phyloP scores from a whole-genome alignment of 2,888 invertebrate species.

The Diabrotica balteata region DNA sequence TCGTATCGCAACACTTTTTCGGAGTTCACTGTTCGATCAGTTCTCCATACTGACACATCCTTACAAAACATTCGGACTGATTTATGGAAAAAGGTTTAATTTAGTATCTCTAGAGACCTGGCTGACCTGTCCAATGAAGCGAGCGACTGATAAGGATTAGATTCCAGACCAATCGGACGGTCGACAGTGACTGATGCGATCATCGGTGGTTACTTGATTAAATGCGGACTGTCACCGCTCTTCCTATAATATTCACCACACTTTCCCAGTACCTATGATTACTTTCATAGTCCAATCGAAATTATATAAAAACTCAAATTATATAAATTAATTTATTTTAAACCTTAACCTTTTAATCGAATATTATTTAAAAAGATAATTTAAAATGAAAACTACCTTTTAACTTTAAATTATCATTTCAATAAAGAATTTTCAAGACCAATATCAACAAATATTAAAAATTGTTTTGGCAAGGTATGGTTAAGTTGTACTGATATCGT shows the following conservation, averaged over 20 bases:
- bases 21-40: conserved; percentile 7
- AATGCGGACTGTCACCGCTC: conserved; percentile 54
- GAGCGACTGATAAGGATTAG: conserved; percentile 58
- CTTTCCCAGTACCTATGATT: not conserved
- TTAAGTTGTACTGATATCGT: too few relatives aligned
- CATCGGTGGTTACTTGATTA: conserved; percentile 58
- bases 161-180: conserved; percentile 52
- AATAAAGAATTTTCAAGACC: too few relatives aligned
- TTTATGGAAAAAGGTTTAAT: conserved; percentile 56
- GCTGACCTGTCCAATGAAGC: conserved; percentile 59
- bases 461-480: too few relatives aligned
- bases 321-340: too few relatives aligned
- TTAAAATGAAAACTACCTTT: too few relatives aligned
- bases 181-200: conserved; percentile 59
- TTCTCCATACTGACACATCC: conserved; percentile 27
- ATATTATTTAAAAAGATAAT: too few relatives aligned
- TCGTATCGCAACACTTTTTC: conserved; percentile 4
- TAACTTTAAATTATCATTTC: too few relatives aligned
- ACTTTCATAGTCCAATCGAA: conserved; percentile 1
- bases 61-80: conserved; percentile 44
- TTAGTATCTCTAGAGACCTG: conserved; percentile 51
- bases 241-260: conserved; percentile 10
- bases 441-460: too few relatives aligned
- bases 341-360: too few relatives aligned
- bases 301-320: not conserved